Conservation (phyloP, 2,888 invertebrate genomes). For the Drosophila paranaensis region DNA sequence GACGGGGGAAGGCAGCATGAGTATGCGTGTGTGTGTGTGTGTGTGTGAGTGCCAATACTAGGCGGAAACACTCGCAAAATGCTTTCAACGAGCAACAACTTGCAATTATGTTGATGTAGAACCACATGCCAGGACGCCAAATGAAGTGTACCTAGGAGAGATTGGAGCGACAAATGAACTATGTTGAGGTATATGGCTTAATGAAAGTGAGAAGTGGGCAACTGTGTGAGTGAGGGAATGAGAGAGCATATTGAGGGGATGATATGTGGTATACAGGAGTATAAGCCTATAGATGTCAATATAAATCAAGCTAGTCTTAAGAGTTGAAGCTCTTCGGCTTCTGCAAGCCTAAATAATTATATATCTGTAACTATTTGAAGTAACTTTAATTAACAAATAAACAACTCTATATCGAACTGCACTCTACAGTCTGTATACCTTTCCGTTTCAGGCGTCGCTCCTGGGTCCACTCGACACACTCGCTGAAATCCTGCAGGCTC, state of each 20-base stretch:
- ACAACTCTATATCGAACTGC: background rate
- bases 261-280: background rate
- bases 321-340: background rate
- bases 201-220: constrained; percentile 1
- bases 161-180: constrained; percentile 33
- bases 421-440: constrained; percentile 6
- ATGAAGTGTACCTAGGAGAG: constrained; percentile 28
- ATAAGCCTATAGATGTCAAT: background rate
- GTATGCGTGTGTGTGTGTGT: constrained; percentile 26
- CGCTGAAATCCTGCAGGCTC: constrained; percentile 37
- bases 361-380: background rate
- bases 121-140: constrained; percentile 23
- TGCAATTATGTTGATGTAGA: constrained; percentile 70
- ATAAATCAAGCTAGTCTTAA: background rate
- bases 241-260: too few relatives aligned
- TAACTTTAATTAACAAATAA: background rate
- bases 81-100: constrained; percentile 70
- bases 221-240: background rate
- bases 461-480: constrained; percentile 22
- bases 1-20: background rate
- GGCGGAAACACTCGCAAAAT: constrained; percentile 66
- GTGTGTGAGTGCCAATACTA: constrained; percentile 33
- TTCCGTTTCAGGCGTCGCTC: background rate
- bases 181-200: constrained; percentile 7
- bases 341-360: background rate